Evolutionary conservation across 1,140 invertebrate genomes (phyloP).

Genomic region (Diorhabda sublineata): DNA sequence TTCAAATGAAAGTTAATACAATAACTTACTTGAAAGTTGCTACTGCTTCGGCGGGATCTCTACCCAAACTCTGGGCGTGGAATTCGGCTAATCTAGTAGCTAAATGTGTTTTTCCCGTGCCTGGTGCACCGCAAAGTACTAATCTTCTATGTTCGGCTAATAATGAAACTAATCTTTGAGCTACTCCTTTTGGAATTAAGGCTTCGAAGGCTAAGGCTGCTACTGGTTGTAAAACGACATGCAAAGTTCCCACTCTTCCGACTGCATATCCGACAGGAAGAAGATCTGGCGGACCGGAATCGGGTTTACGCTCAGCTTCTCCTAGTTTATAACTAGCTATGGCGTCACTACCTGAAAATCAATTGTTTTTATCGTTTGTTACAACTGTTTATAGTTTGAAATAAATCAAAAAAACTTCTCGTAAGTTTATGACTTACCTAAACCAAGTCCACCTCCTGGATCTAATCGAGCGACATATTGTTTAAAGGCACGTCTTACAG

Average conservation of each 20-base stretch:
- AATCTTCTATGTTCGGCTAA: slow-evolving; percentile 88
- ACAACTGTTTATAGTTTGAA: not conserved
- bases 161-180: slow-evolving; percentile 76
- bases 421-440: slow-evolving; percentile 56
- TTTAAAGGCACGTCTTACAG: slow-evolving; percentile 88
- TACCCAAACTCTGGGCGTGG: slow-evolving; percentile 65
- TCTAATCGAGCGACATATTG: slow-evolving; percentile 92
- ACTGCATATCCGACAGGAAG: slow-evolving; percentile 91
- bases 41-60: slow-evolving; percentile 71
- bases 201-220: slow-evolving; percentile 94
- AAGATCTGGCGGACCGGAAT: slow-evolving; percentile 72
- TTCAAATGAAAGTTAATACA: not conserved
- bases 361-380: too few relatives aligned
- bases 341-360: slow-evolving; percentile 60
- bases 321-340: slow-evolving; percentile 91
- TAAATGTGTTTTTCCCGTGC: slow-evolving; percentile 95
- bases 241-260: slow-evolving; percentile 75
- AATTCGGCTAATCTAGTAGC: slow-evolving; percentile 93
- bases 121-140: slow-evolving; percentile 93
- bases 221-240: slow-evolving; percentile 81
- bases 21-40: slow-evolving; percentile 76
- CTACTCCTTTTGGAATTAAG: slow-evolving; percentile 91
- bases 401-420: not conserved
- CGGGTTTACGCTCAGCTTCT: slow-evolving; percentile 71
- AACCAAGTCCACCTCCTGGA: slow-evolving; percentile 83